Percentiles rank a stretch among this genome's conserved stretches.
These are phyloP conservation scores for Pelecanoides urinatrix DNA, from an alignment of 2,113 vertebrate species.

Conservation along the genomic window DNA sequence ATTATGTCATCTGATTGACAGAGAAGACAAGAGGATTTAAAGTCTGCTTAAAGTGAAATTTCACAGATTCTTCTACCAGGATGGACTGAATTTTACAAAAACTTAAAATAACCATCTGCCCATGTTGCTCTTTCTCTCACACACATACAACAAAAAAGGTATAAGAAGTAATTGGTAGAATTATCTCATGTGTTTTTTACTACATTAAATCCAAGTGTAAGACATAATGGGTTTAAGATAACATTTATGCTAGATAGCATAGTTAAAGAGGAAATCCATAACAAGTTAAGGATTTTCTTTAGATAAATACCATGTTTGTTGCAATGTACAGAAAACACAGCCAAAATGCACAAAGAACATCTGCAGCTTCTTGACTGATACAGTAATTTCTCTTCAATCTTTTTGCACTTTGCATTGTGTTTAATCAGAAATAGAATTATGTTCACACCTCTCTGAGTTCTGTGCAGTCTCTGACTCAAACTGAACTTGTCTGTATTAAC, in stretches of 20 bases:
- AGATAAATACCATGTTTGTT: background rate
- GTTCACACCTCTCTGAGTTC: background rate
- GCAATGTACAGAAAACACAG: background rate
- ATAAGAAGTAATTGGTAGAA: background rate
- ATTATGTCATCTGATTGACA: background rate
- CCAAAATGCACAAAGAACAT: background rate
- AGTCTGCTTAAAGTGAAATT: conserved; percentile 3
- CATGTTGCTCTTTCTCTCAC: background rate
- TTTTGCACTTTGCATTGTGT: background rate
- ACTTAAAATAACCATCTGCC: background rate
- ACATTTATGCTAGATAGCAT: background rate
- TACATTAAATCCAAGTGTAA: background rate
- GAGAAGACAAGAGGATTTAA: background rate
- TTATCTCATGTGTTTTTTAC: background rate
- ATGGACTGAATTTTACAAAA: conserved; percentile 5
- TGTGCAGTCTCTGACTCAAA: background rate
- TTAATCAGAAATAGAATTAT: background rate
- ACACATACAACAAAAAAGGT: background rate
- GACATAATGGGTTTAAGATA: background rate
- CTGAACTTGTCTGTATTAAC: background rate
- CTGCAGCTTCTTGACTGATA: background rate
- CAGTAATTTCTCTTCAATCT: background rate
- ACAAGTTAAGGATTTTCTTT: conserved; percentile 3
- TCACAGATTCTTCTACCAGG: background rate
- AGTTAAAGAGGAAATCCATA: conserved; percentile 1